These are phyloP conservation scores for Grammomys dolichurus DNA, from an alignment of 2,113 vertebrate species.

Conservation along the genomic window DNA sequence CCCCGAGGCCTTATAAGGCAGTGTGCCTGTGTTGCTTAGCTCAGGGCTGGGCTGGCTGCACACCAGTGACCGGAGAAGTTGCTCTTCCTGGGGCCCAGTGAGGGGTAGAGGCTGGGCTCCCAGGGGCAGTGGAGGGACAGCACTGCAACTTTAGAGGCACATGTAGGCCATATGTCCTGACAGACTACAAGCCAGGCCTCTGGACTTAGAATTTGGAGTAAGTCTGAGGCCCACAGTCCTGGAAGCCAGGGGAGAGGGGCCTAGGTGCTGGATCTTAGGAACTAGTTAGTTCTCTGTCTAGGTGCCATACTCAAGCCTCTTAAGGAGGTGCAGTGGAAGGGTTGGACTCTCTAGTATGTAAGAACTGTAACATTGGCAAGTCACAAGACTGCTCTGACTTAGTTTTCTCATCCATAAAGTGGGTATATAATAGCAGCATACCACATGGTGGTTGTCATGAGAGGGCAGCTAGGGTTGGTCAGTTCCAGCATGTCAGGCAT, in stretches of 20 bases:
- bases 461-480: neutral
- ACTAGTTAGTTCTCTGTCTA: neutral
- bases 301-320: rapidly evolving
- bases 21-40: constrained; percentile 72
- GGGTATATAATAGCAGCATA: neutral
- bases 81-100: neutral
- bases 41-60: constrained; percentile 35
- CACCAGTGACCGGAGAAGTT: constrained; percentile 34
- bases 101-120: neutral
- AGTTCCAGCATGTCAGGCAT: neutral
- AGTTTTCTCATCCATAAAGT: constrained; percentile 13
- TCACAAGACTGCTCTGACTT: neutral
- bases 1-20: constrained; percentile 85
- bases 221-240: neutral
- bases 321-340: neutral
- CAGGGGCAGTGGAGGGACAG: neutral
- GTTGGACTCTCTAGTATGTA: neutral
- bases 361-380: neutral
- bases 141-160: neutral
- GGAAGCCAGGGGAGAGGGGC: neutral
- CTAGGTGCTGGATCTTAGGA: neutral
- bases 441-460: neutral
- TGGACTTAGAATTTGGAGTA: constrained; percentile 12
- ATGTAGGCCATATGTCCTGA: neutral
- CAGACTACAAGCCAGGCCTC: neutral